Conservation (phyloP, 1,140 invertebrate genomes). For the Brachionus rubens region DNA sequence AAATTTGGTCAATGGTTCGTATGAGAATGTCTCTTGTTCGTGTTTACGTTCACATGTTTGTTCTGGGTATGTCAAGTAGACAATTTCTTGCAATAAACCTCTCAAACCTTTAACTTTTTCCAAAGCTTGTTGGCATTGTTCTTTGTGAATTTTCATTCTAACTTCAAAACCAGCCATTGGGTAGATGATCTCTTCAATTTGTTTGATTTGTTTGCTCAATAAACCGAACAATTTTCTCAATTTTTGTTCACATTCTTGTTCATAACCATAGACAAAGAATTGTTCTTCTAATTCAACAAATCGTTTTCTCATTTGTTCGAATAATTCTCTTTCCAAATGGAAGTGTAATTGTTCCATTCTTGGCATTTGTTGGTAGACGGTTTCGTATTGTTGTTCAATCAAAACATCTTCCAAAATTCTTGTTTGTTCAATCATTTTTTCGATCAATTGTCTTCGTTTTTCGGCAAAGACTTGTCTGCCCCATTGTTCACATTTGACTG, state of each 20-base stretch:
- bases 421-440: constrained; percentile 13
- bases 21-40: not conserved
- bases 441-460: constrained; percentile 22
- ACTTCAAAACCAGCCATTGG: not conserved
- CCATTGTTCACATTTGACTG: not conserved
- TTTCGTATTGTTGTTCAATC: constrained; percentile 10
- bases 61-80: constrained; percentile 10
- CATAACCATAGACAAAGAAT: not conserved
- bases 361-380: not conserved
- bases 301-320: constrained; percentile 34
- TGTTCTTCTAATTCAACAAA: constrained; percentile 14
- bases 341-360: constrained; percentile 35
- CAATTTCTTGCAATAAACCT: constrained; percentile 8
- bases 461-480: not conserved
- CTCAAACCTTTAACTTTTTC: constrained; percentile 10
- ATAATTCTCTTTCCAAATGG: constrained; percentile 3
- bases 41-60: not conserved
- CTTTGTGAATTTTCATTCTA: not conserved
- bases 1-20: constrained; percentile 12
- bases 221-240: not conserved
- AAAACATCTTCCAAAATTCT: constrained; percentile 12
- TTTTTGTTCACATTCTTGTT: not conserved
- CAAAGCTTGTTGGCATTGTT: constrained; percentile 7
- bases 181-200: constrained; percentile 17
- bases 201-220: constrained; percentile 28